Base-by-base conservation (phyloP, 2,888 invertebrate species). In the Dryobota labecula region DNA sequence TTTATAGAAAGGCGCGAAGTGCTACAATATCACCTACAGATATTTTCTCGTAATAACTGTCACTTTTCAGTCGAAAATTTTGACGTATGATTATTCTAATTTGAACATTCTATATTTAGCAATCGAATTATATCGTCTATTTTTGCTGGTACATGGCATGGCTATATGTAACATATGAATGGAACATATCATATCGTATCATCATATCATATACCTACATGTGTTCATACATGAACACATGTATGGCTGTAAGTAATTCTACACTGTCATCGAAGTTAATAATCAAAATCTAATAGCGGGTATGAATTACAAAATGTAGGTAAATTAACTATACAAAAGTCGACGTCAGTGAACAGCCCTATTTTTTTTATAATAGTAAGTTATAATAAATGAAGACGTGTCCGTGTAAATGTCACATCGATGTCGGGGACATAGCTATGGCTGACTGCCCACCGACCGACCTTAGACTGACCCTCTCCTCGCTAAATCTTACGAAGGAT, bases 391-490 rank as follows among this genome's bases (percentile, higher is more conserved):
- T 73, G 84, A 78, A 76, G 81, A 76, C 49, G 62, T 70, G 77
- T 77, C 80, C 73, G 82, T 84, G 80, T 83, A 84, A 82, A 86
- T 85, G 82, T 86, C 83, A 83, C 76, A 70, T 84, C 69, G 82
- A 80, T 75, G 86, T 87, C 81, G 78, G 79, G 78, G 78, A 65
- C 78, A 79, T 73, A 45, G n/a, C 76, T 77, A 87, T 76, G 84
- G 82, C 73, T 88, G 78, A 80, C 73, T 87, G 86, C 82, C 54
- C 83, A 71, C 54, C 72, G 70, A 69, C 78, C 82, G n/a, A n/a
- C n/a, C 78, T 73, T 76, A 72, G 68, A 68, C 75, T 63, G 58
- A 53, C 60, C 70, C 38, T 64, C 68, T 75, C 68, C 71, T 60
- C 76, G 54, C 62, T 72, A 47, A 74, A 65, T 83, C 85, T 84